Evolutionary conservation across 2,888 invertebrate species (phyloP).

Genomic region (Lepidonotus clava): DNA sequence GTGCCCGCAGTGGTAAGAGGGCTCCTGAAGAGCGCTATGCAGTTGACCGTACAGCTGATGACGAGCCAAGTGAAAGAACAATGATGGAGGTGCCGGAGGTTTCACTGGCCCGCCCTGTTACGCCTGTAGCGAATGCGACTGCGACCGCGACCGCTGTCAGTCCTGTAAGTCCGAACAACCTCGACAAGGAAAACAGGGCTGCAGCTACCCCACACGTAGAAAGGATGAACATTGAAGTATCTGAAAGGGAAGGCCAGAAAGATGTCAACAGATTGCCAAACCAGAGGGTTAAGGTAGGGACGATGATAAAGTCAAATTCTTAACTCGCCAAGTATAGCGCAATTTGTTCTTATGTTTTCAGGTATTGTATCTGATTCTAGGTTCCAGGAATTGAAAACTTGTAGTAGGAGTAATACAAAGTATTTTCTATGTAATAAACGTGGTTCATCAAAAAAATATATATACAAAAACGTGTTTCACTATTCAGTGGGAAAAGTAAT

Average conservation of each 20-base stretch:
- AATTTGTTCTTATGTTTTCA: no score
- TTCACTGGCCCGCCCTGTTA: neutral
- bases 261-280: neutral
- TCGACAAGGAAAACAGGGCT: neutral
- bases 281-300: neutral
- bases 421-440: no score
- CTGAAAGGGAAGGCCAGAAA: neutral
- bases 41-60: conserved; percentile 44
- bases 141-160: neutral
- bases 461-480: no score
- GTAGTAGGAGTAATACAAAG: no score
- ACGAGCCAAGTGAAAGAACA: neutral
- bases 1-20: conserved; percentile 83
- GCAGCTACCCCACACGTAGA: neutral
- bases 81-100: neutral
- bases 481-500: no score
- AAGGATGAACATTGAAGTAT: no score
- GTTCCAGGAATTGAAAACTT: no score
- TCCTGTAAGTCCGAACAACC: neutral
- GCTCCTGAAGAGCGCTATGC: conserved; percentile 80
- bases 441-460: no score
- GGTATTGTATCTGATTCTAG: no score
- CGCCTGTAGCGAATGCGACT: neutral
- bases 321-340: no score
- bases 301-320: no score